These are phyloP conservation scores for Apistogramma diplotaenia DNA, from an alignment of 2,113 vertebrate species.

Conservation along the genomic window DNA sequence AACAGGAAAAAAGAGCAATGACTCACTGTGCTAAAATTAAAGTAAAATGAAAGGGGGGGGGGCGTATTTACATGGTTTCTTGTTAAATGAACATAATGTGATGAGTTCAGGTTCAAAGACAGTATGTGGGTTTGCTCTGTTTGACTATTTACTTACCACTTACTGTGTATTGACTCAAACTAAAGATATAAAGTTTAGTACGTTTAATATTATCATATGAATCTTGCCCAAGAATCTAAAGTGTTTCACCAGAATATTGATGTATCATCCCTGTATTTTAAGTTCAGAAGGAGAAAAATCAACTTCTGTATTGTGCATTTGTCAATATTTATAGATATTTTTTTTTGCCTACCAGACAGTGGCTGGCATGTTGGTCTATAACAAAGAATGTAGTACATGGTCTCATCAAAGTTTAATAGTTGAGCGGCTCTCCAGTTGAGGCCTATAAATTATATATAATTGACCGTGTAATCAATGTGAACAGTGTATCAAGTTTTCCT, in stretches of 20 bases:
- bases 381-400: conserved; percentile 71
- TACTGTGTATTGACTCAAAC: not conserved
- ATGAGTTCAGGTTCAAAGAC: no score
- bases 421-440: conserved; percentile 56
- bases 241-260: not conserved
- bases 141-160: not conserved
- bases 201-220: not conserved
- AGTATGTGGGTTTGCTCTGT: not conserved
- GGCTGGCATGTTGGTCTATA: conserved; percentile 63
- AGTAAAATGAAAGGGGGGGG: no score
- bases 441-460: conserved; percentile 72
- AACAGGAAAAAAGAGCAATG: not conserved
- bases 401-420: conserved; percentile 71
- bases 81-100: no score
- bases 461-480: conserved; percentile 70
- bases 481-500: conserved; percentile 51
- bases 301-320: not conserved
- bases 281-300: not conserved
- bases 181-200: not conserved
- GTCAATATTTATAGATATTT: conserved; percentile 43
- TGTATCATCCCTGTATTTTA: fast-evolving
- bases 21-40: no score
- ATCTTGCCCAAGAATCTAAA: not conserved
- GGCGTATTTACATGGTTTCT: no score
- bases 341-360: conserved; percentile 27